Evolutionary conservation across 2,797 vertebrate genomes (phyloP).

Genomic region (Amazonetta brasiliensis): DNA sequence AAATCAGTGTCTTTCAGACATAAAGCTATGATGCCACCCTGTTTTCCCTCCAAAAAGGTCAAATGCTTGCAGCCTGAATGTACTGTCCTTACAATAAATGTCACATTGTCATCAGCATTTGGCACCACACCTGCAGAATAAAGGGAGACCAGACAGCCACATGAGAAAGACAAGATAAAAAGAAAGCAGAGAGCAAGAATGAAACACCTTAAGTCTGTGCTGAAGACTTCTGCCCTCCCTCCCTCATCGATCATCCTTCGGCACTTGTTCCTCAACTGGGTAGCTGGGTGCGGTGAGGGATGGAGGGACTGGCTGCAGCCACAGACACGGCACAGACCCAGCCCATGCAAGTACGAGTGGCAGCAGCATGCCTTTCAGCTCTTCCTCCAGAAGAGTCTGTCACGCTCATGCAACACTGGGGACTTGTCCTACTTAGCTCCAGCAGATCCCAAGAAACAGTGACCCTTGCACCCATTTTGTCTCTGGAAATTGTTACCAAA

Average conservation of each 20-base stretch:
- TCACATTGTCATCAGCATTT: conserved; percentile 78
- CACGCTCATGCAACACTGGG: not conserved
- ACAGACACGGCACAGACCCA: not conserved
- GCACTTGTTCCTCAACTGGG: not conserved
- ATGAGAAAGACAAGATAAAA: conserved; percentile 77
- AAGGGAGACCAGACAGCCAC: conserved; percentile 64
- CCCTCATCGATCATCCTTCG: conserved; percentile 61
- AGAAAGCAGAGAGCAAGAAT: conserved; percentile 73
- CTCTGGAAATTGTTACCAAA: not conserved
- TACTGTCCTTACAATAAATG: conserved; percentile 46
- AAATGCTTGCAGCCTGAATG: not conserved
- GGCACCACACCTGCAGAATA: conserved; percentile 51
- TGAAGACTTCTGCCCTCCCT: conserved; percentile 63
- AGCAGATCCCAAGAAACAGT: not conserved
- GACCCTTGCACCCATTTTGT: not conserved
- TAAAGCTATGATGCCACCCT: conserved; percentile 9
- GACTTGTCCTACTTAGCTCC: not conserved
- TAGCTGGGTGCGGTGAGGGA: not conserved
- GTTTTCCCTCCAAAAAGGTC: conserved; percentile 39
- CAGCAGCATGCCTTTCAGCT: not conserved
- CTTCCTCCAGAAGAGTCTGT: not conserved
- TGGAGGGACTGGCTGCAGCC: not conserved
- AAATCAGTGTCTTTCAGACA: conserved; percentile 11
- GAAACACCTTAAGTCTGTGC: conserved; percentile 78
- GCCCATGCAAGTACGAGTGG: not conserved